Percentiles rank a stretch among this genome's conserved stretches.
Evolutionary conservation across 2,888 invertebrate species (phyloP).

Genomic region (Hydrotaea cyrtoneurina): DNA sequence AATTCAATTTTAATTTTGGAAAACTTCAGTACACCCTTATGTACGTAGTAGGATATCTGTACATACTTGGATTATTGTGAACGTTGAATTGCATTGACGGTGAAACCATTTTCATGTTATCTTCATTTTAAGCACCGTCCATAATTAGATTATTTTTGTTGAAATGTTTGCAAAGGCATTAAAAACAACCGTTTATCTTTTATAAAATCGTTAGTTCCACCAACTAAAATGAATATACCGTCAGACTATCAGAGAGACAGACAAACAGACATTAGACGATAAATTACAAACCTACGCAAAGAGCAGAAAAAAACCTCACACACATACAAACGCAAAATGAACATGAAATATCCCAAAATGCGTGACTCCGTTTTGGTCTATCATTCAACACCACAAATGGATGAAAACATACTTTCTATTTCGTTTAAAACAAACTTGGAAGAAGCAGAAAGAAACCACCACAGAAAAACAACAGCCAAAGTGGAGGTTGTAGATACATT

Average conservation of each 20-base stretch:
- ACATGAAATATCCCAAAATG: slow-evolving; percentile 44
- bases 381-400: slow-evolving; percentile 30
- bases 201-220: slow-evolving; percentile 30
- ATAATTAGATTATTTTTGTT: slow-evolving; percentile 20
- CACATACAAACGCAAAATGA: neutral
- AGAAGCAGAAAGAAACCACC: neutral
- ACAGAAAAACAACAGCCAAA: neutral
- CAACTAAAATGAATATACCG: neutral
- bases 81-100: neutral
- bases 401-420: slow-evolving; percentile 59
- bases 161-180: neutral
- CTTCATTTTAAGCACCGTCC: neutral
- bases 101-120: neutral
- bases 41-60: too few relatives aligned
- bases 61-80: neutral
- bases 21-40: too few relatives aligned
- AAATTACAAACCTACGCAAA: slow-evolving; percentile 29
- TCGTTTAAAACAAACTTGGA: slow-evolving; percentile 33
- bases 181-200: slow-evolving; percentile 25
- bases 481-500: neutral
- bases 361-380: slow-evolving; percentile 48
- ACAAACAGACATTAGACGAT: neutral
- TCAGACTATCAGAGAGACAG: neutral
- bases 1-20: too few relatives aligned
- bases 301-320: neutral